Evolutionary conservation across 2,797 vertebrate genomes (phyloP), one percentile per base, ranked within the genome.

Genomic region (Notoglanidium macrostoma): DNA sequence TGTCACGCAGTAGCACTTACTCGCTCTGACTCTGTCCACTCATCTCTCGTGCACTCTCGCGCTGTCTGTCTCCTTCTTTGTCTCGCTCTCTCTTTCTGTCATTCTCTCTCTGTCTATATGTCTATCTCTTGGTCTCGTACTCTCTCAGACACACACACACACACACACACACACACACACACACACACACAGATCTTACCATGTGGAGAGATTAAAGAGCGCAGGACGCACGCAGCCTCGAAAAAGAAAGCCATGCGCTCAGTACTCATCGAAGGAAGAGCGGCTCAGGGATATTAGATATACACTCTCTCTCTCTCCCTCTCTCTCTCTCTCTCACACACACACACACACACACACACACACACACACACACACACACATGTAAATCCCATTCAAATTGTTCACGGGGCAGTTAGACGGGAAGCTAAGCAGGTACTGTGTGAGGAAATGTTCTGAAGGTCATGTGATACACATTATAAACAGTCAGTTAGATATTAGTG

Each of bases 241-340:
- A 94, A 95, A 89, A 95, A 95, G 84, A 95, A 94, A 90, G 92
- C 90, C 95, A 95, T 95, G 68, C 21, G 82, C 85, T 85, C 11
- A 12, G 51, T 55, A 21, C 72, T 49, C 74, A 12, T 46, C 23
- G 17, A 78, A 29, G 2, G 68, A 32, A 57, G 8, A 5, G n/a
- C 21, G 32, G 5, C 49, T 49, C 29, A 51, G 6, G 51, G 70
- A 57, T 51, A 84, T 15, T 10, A 15, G 83, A 88, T 88, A 88
- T 90, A 91, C 87, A 68, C 17, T 0, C 85, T 0, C 79, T 89
- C 91, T 17, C 65, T 35, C 65, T 26, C 17, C 5, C 57, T 59
- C 17, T 59, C 57, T 23, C 15, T 55, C 54, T 57, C 9, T 21
- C 17, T 65, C 63, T 29, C 63, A 5, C n/a, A 12, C 26, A 29